Conservation (phyloP, 2,113 vertebrate species). For the Urocolius indicus region DNA sequence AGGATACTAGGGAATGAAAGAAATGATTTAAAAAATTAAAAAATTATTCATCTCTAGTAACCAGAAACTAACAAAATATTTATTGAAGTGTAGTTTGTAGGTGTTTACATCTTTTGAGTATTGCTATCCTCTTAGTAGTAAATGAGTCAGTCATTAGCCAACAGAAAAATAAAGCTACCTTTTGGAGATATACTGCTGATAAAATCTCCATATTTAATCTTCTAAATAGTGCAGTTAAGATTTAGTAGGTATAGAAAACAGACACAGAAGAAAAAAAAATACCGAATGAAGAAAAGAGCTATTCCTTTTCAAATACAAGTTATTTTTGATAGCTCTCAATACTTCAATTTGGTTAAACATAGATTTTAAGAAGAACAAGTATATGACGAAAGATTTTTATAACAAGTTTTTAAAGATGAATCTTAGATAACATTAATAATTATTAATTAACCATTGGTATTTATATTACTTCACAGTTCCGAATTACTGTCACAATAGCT, state of each 20-base stretch:
- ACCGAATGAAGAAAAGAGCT: background rate
- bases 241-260: background rate
- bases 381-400: background rate
- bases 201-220: accelerated
- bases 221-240: background rate
- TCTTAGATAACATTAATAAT: background rate
- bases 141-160: background rate
- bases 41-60: background rate
- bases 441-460: background rate
- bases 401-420: background rate
- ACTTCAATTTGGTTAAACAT: background rate
- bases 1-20: background rate
- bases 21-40: background rate
- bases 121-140: background rate
- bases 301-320: background rate
- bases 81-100: background rate
- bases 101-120: background rate
- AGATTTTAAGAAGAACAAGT: background rate
- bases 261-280: background rate
- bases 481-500: background rate
- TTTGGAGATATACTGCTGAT: background rate
- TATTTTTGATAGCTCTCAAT: background rate
- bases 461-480: background rate
- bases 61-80: background rate
- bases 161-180: background rate